Evolutionary conservation across 2,113 vertebrate species (phyloP).

Genomic region (Chaetorhynchus papuensis): DNA sequence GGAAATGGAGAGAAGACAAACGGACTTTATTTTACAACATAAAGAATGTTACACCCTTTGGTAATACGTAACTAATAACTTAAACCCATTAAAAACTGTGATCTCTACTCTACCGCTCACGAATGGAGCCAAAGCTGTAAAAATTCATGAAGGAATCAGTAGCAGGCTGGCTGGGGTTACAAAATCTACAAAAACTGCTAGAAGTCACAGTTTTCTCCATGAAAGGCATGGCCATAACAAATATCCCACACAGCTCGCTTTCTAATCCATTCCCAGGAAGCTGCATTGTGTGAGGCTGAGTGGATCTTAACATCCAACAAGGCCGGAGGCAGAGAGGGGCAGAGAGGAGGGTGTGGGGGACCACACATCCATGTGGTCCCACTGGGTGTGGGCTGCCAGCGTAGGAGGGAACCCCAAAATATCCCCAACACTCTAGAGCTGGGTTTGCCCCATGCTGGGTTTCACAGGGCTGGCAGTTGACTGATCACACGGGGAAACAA

Average conservation of each 20-base stretch:
- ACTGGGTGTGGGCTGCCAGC: not conserved
- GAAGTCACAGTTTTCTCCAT: constrained; percentile 36
- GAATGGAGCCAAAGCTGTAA: constrained; percentile 37
- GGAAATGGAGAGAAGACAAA: constrained; percentile 39
- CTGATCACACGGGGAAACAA: constrained; percentile 60
- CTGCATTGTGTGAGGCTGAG: not conserved
- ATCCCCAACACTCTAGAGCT: not conserved
- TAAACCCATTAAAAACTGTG: constrained; percentile 21
- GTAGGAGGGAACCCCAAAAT: not conserved
- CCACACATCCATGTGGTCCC: accelerated
- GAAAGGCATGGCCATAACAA: constrained; percentile 46
- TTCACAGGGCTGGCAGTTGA: not conserved
- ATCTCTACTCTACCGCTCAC: not conserved
- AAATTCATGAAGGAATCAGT: constrained; percentile 53
- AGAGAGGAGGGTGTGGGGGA: not conserved
- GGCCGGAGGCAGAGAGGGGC: not conserved
- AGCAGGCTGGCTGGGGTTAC: constrained; percentile 46
- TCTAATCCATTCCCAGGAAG: constrained; percentile 38
- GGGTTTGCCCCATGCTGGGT: not conserved
- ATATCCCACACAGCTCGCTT: constrained; percentile 31
- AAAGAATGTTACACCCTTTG: constrained; percentile 41
- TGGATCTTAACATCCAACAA: not conserved
- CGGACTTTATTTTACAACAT: constrained; percentile 10
- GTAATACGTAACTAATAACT: constrained; percentile 52
- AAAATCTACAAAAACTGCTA: constrained; percentile 35